Conservation (phyloP, 2,888 invertebrate species). For the Chrysolina oricalcia region DNA sequence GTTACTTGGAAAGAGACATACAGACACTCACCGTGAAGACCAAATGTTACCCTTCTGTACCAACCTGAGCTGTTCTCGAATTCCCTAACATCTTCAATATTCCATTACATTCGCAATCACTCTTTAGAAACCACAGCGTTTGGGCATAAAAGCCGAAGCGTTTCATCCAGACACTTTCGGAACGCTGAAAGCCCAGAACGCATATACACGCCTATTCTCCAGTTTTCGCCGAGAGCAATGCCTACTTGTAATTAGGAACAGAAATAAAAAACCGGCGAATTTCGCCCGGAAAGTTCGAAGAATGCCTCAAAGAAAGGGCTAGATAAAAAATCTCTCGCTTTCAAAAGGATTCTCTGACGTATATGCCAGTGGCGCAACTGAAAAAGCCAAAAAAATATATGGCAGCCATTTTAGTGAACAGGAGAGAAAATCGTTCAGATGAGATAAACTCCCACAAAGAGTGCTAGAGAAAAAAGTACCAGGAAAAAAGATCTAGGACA, state of each 20-base stretch:
- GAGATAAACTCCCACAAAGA: too few relatives aligned
- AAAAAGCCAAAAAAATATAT: neutral
- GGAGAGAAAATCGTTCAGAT: too few relatives aligned
- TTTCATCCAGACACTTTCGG: neutral
- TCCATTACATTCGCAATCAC: neutral
- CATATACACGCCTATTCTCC: neutral
- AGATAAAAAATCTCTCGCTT: neutral
- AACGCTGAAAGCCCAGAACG: neutral
- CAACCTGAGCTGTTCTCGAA: neutral
- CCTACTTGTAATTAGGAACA: conserved; percentile 10
- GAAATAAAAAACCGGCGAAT: neutral
- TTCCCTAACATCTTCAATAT: neutral
- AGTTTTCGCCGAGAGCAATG: conserved; percentile 1
- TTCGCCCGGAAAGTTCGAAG: neutral
- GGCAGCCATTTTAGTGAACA: neutral
- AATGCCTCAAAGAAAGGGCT: conserved; percentile 7
- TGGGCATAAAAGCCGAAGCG: neutral
- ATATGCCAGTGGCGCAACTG: neutral
- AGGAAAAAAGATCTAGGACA: too few relatives aligned
- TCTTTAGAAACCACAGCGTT: neutral
- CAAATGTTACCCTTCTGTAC: neutral
- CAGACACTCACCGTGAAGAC: neutral
- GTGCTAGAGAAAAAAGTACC: too few relatives aligned
- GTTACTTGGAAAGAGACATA: too few relatives aligned
- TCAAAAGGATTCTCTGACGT: neutral